A percentile compares a stretch with the other conserved stretches of the same genome.
These are phyloP conservation scores for Patella pellucida DNA, from an alignment of 2,888 invertebrate genomes.

Conservation along the genomic window DNA sequence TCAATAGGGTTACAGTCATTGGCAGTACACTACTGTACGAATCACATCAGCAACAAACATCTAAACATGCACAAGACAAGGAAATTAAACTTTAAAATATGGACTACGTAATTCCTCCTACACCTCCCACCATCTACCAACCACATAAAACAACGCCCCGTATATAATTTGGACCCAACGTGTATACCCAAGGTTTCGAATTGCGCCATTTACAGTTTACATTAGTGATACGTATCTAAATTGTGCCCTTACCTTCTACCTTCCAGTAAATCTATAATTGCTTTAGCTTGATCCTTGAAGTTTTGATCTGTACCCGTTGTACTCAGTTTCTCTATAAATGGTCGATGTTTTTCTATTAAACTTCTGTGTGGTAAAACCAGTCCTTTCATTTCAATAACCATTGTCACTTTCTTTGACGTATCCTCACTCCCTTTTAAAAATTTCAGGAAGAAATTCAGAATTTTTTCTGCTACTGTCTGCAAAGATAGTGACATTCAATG, in stretches of 20 bases:
- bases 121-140: too few relatives aligned
- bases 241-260: slow-evolving; percentile 48
- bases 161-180: too few relatives aligned
- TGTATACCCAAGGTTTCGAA: too few relatives aligned
- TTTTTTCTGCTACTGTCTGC: neutral
- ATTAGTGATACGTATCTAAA: too few relatives aligned
- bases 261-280: slow-evolving; percentile 54
- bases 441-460: neutral
- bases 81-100: too few relatives aligned
- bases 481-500: neutral
- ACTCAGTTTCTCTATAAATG: slow-evolving; percentile 36
- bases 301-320: slow-evolving; percentile 48
- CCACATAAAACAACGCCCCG: too few relatives aligned
- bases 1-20: too few relatives aligned
- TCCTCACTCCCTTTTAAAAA: neutral
- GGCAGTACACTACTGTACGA: too few relatives aligned
- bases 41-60: too few relatives aligned
- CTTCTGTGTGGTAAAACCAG: neutral
- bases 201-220: too few relatives aligned
- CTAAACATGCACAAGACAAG: too few relatives aligned
- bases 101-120: too few relatives aligned
- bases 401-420: neutral
- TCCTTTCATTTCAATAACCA: neutral
- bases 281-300: slow-evolving; percentile 40
- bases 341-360: neutral